Evolutionary conservation across 2,888 invertebrate species (phyloP), one percentile per base, ranked within the genome.

Genomic region (Dynastes hyllus): DNA sequence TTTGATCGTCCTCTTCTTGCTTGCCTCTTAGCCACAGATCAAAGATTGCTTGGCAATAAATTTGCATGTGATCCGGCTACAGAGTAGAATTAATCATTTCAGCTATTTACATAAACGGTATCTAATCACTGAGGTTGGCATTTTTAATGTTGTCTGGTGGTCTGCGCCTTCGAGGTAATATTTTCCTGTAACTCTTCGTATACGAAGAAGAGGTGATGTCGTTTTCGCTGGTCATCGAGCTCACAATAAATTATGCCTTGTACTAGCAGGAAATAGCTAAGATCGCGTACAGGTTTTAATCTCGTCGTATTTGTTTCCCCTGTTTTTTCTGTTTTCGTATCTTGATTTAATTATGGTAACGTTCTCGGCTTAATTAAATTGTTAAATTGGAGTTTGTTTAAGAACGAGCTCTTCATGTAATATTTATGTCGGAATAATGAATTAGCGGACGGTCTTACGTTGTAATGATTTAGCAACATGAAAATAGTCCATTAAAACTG

Each of bases 81-180:
- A 65, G 66, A 51, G 53, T 11, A 37, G 67, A 55, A 76, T 76
- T 76, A 76, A 76, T 76, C 76, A 67, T 67, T 76, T 51, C 40
- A 37, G 37, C 13, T 22, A 76, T 76, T 76, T 76, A 53, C 76
- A 76, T 76, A 76, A 76, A 76, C 61, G 76, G 76, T 76, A 76
- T 66, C 76, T 76, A 76, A 76, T 76, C 76, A 53, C 45, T 11
- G 32, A 40, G 66, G 40, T 58, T 76, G 66, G 53, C 13, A 76
- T 66, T 76, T 76, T 76, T 76, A 76, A 76, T 76, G 63, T 37
- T 32, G 53, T 66, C 66, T 67, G 66, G 76, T 76, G 76, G 76
- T 67, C 76, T 67, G 63, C 51, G 13, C 55, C 29, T 66, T 32
- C 76, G 32, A 51, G 55, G 27, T 27, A 32, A 50, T 45, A 67